These are phyloP conservation scores for Chirona hameri DNA, from an alignment of 2,888 invertebrate species.

Conservation along the genomic window DNA sequence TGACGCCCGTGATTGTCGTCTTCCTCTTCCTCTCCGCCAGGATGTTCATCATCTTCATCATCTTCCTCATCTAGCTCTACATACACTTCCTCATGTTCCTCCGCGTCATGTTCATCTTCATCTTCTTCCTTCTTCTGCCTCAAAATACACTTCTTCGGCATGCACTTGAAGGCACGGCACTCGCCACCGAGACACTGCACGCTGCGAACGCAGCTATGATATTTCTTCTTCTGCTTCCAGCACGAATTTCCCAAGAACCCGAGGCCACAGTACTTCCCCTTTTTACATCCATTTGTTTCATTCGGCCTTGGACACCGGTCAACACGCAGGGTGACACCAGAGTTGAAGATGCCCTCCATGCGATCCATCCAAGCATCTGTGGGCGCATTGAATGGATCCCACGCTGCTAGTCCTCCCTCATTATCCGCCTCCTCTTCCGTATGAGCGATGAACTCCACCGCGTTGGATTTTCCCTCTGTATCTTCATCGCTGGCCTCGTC, in stretches of 20 bases:
- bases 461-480: no score
- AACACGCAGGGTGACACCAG: background rate
- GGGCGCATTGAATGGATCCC: background rate
- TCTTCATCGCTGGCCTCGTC: background rate
- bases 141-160: background rate
- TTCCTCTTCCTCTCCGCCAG: background rate
- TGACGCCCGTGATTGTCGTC: background rate
- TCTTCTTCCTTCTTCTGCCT: background rate
- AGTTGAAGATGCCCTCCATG: background rate
- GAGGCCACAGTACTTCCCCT: background rate
- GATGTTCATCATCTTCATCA: background rate
- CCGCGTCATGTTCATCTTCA: background rate
- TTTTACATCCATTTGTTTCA: background rate
- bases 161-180: background rate
- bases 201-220: background rate
- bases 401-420: background rate
- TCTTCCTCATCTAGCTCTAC: background rate
- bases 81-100: background rate
- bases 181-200: background rate
- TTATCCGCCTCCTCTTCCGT: background rate
- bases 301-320: background rate
- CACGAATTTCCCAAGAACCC: background rate
- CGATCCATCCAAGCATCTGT: background rate
- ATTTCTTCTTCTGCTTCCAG: background rate
- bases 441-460: background rate